These are phyloP conservation scores for Scomber japonicus DNA, from an alignment of 2,113 vertebrate genomes.

Conservation along the genomic window DNA sequence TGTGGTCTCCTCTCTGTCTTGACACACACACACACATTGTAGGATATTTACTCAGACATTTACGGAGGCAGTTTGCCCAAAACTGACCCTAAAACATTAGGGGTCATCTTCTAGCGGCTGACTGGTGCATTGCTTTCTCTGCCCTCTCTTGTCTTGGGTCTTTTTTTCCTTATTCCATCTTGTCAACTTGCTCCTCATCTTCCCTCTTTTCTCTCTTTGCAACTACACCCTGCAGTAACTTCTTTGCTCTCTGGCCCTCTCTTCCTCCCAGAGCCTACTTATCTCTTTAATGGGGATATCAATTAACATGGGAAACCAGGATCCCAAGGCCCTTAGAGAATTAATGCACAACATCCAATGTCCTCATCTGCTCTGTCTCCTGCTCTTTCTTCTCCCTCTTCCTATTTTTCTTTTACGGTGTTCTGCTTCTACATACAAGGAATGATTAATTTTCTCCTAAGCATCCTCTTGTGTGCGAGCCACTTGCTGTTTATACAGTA, in stretches of 20 bases:
- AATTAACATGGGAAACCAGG: constrained; percentile 76
- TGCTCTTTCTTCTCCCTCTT: constrained; percentile 19
- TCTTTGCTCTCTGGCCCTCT: constrained; percentile 53
- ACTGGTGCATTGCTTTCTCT: constrained; percentile 18
- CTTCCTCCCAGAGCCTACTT: constrained; percentile 51
- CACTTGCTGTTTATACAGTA: constrained; percentile 48
- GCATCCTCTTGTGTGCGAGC: constrained; percentile 32
- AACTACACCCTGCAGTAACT: constrained; percentile 49
- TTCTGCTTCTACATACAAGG: constrained; percentile 37
- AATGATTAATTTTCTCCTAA: constrained; percentile 46
- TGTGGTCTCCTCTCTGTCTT: constrained; percentile 10
- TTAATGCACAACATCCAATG: constrained; percentile 66
- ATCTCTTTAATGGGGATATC: constrained; percentile 79
- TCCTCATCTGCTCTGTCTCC: constrained; percentile 39
- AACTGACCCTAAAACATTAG: constrained; percentile 15
- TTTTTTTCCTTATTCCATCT: constrained; percentile 16
- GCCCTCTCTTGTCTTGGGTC: constrained; percentile 25
- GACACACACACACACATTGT: not conserved
- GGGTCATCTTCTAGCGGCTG: constrained; percentile 19
- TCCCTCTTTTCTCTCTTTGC: constrained; percentile 24
- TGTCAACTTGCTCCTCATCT: constrained; percentile 23
- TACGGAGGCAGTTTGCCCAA: constrained; percentile 11
- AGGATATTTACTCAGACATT: constrained; percentile 20
- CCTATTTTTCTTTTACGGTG: constrained; percentile 43
- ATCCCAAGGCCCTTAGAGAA: constrained; percentile 67